Conservation (phyloP, 35 echinoderm and acorn worm species). For the Stichopus chloronotus region DNA sequence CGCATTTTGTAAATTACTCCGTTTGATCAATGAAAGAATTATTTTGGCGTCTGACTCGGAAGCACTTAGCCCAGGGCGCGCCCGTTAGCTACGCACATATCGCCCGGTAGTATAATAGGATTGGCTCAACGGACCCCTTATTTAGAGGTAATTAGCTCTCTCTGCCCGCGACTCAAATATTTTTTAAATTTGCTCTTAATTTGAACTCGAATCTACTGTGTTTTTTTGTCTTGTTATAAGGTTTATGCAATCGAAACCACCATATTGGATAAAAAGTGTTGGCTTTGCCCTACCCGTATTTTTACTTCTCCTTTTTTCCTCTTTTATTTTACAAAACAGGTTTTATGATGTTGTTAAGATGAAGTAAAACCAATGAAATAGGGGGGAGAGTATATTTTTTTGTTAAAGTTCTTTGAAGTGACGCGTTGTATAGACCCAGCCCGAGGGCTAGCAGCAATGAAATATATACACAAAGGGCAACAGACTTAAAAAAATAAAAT, state of each 20-base stretch:
- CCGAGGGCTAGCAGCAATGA: conserved; percentile 8
- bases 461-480: conserved; percentile 29
- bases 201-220: neutral
- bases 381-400: neutral
- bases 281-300: neutral
- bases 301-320: neutral
- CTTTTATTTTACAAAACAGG: conserved; percentile 19
- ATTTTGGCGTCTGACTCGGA: neutral
- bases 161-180: neutral
- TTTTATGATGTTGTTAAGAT: conserved; percentile 16
- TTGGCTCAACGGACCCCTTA: neutral
- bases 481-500: neutral
- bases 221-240: neutral
- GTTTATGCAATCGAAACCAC: conserved; percentile 31
- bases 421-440: conserved; percentile 6
- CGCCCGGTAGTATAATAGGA: conserved; percentile 26
- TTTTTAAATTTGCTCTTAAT: conserved; percentile 32
- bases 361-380: conserved; percentile 39
- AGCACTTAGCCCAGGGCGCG: conserved; percentile 25
- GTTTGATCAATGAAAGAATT: neutral
- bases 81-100: conserved; percentile 17
- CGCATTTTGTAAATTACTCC: conserved; percentile 48
- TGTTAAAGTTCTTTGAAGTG: conserved; percentile 29
- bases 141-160: conserved; percentile 34
- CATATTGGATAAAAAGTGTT: conserved; percentile 13